A percentile compares a stretch with the other conserved stretches of the same genome.
phyloP scores from a whole-genome alignment of 2,113 vertebrate species.

The Erythrolamprus reginae region DNA sequence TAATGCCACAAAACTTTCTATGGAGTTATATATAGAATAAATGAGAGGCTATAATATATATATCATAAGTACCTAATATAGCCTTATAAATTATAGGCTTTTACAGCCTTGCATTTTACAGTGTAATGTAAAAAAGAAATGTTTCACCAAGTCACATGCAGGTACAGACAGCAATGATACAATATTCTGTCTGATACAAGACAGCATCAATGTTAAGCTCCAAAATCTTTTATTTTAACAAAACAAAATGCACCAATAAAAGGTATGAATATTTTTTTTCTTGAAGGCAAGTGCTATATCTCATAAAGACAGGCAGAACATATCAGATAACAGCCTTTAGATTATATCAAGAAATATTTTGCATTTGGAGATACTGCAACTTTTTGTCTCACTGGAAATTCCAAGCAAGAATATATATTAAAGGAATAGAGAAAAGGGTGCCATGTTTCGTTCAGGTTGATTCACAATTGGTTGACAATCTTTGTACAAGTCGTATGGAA shows the following conservation, averaged over 20 bases:
- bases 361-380: background rate
- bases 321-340: background rate
- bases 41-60: constrained; percentile 71
- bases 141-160: constrained; percentile 53
- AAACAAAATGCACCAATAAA: constrained; percentile 21
- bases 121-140: constrained; percentile 45
- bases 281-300: constrained; percentile 10
- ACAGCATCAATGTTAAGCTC: constrained; percentile 54
- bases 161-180: constrained; percentile 60
- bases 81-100: constrained; percentile 73
- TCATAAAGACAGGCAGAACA: background rate
- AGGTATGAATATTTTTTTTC: constrained; percentile 34
- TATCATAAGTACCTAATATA: constrained; percentile 73
- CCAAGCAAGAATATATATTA: constrained; percentile 33
- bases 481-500: background rate
- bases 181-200: constrained; percentile 63
- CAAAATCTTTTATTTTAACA: constrained; percentile 37
- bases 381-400: constrained; percentile 1
- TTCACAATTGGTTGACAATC: background rate
- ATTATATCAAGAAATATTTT: fast-evolving
- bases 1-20: constrained; percentile 72
- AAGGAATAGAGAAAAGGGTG: constrained; percentile 54
- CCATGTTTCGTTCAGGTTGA: constrained; percentile 7
- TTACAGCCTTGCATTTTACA: constrained; percentile 71
- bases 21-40: constrained; percentile 75